Conservation (phyloP, 2,797 vertebrate genomes). For the Coreius guichenoti region DNA sequence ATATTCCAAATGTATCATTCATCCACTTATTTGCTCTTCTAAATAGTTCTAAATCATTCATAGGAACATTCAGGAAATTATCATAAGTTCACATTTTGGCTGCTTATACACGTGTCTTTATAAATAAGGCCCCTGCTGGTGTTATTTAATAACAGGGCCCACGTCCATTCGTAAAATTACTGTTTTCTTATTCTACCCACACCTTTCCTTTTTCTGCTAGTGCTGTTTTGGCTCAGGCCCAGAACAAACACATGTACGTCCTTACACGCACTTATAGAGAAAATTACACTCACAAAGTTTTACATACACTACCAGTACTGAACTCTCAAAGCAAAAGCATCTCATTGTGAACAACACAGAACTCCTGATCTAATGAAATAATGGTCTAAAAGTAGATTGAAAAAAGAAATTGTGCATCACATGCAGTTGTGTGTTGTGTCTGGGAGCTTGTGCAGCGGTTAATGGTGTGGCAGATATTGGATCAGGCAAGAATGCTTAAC, state of each 20-base stretch:
- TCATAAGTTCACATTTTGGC: background rate
- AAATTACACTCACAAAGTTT: background rate
- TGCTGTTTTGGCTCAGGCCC: background rate
- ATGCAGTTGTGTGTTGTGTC: constrained; percentile 13
- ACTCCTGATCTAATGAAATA: background rate
- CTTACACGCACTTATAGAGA: background rate
- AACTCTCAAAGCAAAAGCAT: background rate
- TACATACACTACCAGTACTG: background rate
- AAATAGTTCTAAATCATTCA: background rate
- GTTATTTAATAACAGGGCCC: constrained; percentile 2
- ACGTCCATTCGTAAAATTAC: background rate
- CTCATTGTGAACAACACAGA: background rate
- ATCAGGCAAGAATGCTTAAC: constrained; percentile 52
- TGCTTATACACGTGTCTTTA: constrained; percentile 2
- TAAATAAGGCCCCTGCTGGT: constrained; percentile 6
- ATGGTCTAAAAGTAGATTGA: background rate
- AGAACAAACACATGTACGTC: background rate
- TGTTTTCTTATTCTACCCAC: constrained; percentile 33
- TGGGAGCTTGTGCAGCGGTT: constrained; percentile 11
- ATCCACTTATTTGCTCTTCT: constrained; percentile 4
- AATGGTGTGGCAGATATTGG: constrained; percentile 46
- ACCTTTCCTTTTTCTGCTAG: constrained; percentile 23
- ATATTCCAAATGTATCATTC: background rate
- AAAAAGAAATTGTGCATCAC: background rate
- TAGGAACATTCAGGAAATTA: background rate